A percentile compares a stretch with the other conserved stretches of the same genome.
These are phyloP conservation scores for Schizopygopsis pylzovi DNA, from an alignment of 2,797 vertebrate genomes.

Conservation along the genomic window DNA sequence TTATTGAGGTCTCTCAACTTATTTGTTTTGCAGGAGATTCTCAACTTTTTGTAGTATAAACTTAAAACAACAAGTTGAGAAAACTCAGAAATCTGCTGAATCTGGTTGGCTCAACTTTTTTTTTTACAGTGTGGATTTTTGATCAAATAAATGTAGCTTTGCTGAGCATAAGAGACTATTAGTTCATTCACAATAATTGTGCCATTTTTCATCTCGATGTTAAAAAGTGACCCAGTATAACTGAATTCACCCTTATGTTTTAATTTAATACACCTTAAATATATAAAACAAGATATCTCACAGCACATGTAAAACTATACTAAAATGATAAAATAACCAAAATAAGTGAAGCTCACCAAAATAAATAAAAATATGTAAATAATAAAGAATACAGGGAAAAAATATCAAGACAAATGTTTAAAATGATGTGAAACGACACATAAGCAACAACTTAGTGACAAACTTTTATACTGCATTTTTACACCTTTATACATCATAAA, in stretches of 20 bases:
- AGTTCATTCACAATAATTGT: not conserved
- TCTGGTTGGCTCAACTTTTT: too few species aligned
- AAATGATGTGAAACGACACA: not conserved
- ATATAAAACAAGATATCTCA: not conserved
- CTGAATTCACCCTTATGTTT: not conserved
- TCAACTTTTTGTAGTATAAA: too few species aligned
- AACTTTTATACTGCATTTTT: conserved; percentile 25
- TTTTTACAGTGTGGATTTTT: not conserved
- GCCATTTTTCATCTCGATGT: not conserved
- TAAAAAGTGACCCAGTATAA: not conserved
- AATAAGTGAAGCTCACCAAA: not conserved
- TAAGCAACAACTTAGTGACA: not conserved
- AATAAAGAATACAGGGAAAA: not conserved
- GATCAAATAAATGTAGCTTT: not conserved
- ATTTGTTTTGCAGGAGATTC: too few species aligned
- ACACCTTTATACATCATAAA: conserved; percentile 11
- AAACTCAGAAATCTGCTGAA: too few species aligned
- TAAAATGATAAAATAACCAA: not conserved
- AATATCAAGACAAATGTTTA: not conserved
- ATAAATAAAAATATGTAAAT: not conserved
- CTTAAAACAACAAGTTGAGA: too few species aligned
- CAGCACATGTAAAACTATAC: not conserved
- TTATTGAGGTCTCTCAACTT: too few species aligned
- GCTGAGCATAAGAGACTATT: not conserved
- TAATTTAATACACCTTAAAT: not conserved